phyloP scores from a whole-genome alignment of 2,797 vertebrate species.

The Botia almorhae region DNA sequence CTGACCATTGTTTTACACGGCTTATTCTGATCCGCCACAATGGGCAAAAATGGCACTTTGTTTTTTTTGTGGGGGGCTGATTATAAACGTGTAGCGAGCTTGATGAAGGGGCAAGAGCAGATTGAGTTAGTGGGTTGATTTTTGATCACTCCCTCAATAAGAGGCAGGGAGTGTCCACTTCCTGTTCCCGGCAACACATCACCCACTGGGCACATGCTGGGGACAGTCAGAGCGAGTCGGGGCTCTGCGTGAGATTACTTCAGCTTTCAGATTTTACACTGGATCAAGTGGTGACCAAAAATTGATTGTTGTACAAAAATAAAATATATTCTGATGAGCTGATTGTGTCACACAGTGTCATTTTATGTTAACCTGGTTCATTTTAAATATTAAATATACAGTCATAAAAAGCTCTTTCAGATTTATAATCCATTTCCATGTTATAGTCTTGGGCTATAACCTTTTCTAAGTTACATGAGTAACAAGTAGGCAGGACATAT shows the following conservation, averaged over 20 bases:
- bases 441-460: no score
- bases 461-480: no score
- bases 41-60: constrained; percentile 74
- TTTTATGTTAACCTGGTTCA: no score
- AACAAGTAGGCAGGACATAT: no score
- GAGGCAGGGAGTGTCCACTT: constrained; percentile 43
- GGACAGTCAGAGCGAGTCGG: not conserved
- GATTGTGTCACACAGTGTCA: no score
- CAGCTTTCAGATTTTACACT: not conserved
- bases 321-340: not conserved
- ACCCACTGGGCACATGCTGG: constrained; percentile 22
- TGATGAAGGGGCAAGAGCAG: constrained; percentile 58
- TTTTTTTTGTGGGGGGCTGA: constrained; percentile 72
- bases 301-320: not conserved
- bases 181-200: constrained; percentile 27
- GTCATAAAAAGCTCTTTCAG: no score
- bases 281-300: not conserved
- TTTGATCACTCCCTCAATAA: constrained; percentile 10
- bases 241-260: not conserved
- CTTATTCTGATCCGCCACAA: constrained; percentile 79
- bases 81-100: constrained; percentile 46
- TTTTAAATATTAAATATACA: no score
- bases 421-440: no score
- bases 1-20: constrained; percentile 71
- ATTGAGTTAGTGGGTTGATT: not conserved